These are phyloP conservation scores for Spialia ferax DNA, from an alignment of 2,888 invertebrate species.

Conservation along the genomic window DNA sequence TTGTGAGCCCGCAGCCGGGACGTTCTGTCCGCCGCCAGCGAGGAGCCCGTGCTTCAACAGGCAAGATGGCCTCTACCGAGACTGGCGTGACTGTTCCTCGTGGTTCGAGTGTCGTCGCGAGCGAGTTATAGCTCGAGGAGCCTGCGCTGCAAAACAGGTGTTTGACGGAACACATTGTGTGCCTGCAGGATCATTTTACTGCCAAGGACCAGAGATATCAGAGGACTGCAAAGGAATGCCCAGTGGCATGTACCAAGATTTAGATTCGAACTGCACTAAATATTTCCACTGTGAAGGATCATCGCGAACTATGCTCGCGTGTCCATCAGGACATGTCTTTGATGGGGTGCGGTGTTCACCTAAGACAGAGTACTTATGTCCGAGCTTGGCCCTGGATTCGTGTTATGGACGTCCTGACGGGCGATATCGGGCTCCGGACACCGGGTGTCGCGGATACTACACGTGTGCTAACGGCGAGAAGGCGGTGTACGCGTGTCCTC, in stretches of 20 bases:
- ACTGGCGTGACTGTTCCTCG: conserved; percentile 78
- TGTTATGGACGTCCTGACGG: conserved; percentile 85
- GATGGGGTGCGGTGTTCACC: conserved; percentile 78
- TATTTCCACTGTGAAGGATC: conserved; percentile 82
- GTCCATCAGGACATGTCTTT: conserved; percentile 71
- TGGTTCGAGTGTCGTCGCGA: conserved; percentile 83
- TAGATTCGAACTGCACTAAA: conserved; percentile 80
- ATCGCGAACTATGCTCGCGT: conserved; percentile 70
- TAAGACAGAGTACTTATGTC: conserved; percentile 70
- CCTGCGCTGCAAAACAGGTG: conserved; percentile 75
- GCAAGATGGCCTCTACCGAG: conserved; percentile 75
- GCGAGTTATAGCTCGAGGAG: conserved; percentile 72
- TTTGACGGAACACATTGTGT: conserved; percentile 84
- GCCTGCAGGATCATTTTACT: conserved; percentile 67
- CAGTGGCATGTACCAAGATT: conserved; percentile 85
- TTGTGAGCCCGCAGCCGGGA: conserved; percentile 76
- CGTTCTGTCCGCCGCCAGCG: conserved; percentile 78
- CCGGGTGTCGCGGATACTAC: conserved; percentile 87
- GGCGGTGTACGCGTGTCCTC: conserved; percentile 86
- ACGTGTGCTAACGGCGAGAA: conserved; percentile 85
- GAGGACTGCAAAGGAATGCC: conserved; percentile 76
- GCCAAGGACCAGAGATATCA: conserved; percentile 76
- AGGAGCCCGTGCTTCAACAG: conserved; percentile 78
- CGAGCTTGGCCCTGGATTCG: conserved; percentile 78
- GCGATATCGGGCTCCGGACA: conserved; percentile 79